Percentiles rank a stretch among this genome's conserved stretches.
phyloP scores from a whole-genome alignment of 2,113 vertebrate species.

The Malurus cyaneus region DNA sequence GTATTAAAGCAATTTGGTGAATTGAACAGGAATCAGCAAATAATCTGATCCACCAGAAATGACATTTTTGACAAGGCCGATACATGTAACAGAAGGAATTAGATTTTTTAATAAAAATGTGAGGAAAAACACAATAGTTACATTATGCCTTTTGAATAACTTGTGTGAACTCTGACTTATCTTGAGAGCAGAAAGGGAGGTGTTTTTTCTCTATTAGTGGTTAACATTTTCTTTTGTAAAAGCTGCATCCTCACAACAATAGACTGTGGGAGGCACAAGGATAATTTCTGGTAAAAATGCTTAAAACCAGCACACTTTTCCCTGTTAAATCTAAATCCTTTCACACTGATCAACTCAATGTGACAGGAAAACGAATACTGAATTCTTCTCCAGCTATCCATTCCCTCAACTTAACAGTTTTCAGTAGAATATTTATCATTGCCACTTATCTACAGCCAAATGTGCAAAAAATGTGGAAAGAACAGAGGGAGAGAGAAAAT shows the following conservation, averaged over 20 bases:
- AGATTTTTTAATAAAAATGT: background rate
- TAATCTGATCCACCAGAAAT: background rate
- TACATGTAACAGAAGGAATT: background rate
- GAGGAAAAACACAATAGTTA: background rate
- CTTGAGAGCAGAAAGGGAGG: background rate
- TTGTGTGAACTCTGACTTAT: background rate
- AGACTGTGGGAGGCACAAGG: background rate
- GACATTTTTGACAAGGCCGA: background rate
- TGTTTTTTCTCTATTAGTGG: background rate
- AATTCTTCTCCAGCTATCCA: background rate
- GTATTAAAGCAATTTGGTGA: background rate
- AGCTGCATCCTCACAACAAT: background rate
- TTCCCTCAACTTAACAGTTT: background rate
- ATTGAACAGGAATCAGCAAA: background rate
- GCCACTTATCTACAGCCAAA: background rate
- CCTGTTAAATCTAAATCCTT: background rate
- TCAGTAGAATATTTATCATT: background rate
- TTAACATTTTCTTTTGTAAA: background rate
- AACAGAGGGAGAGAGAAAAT: background rate
- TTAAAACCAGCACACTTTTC: background rate
- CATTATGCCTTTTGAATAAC: background rate
- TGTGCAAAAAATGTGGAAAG: background rate
- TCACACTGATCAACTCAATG: background rate
- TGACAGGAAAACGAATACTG: background rate
- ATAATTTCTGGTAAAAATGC: background rate